These are phyloP conservation scores for Lithosia quadra DNA, from an alignment of 2,888 invertebrate species.

Conservation along the genomic window DNA sequence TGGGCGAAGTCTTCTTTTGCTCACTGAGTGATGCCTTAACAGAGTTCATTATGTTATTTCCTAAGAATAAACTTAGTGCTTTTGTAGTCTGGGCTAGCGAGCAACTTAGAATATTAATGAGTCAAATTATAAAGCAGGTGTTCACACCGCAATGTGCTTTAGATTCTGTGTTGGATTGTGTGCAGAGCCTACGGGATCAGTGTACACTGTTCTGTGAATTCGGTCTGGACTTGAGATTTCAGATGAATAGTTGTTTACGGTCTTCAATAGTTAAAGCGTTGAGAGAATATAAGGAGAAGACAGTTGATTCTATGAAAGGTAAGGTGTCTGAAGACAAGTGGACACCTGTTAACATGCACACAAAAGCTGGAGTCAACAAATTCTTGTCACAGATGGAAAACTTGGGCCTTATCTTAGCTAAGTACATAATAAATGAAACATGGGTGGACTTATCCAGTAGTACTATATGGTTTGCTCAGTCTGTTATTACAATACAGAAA, in stretches of 20 bases:
- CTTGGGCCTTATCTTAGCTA: constrained; percentile 89
- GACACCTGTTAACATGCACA: constrained; percentile 93
- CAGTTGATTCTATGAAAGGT: constrained; percentile 93
- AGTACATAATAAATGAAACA: constrained; percentile 87
- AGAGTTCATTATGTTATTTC: constrained; percentile 91
- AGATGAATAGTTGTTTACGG: constrained; percentile 94
- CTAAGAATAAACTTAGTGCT: constrained; percentile 88
- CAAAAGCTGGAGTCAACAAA: constrained; percentile 89
- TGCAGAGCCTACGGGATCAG: constrained; percentile 92
- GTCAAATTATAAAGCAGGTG: constrained; percentile 94
- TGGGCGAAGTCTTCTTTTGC: constrained; percentile 94
- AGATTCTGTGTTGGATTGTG: constrained; percentile 94
- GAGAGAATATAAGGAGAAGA: constrained; percentile 92
- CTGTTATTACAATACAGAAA: constrained; percentile 91
- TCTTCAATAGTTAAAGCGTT: constrained; percentile 92
- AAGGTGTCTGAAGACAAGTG: constrained; percentile 94
- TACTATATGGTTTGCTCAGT: constrained; percentile 92
- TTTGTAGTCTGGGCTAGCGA: constrained; percentile 97
- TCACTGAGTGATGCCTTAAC: constrained; percentile 91
- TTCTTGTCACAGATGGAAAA: constrained; percentile 90
- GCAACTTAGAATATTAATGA: constrained; percentile 92
- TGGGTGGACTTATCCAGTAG: constrained; percentile 93
- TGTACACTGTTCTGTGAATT: constrained; percentile 88
- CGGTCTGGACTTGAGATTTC: constrained; percentile 97
- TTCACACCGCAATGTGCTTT: constrained; percentile 96